These are phyloP conservation scores for Tetranychus urticae DNA, from an alignment of 1,140 invertebrate genomes.

Conservation along the genomic window DNA sequence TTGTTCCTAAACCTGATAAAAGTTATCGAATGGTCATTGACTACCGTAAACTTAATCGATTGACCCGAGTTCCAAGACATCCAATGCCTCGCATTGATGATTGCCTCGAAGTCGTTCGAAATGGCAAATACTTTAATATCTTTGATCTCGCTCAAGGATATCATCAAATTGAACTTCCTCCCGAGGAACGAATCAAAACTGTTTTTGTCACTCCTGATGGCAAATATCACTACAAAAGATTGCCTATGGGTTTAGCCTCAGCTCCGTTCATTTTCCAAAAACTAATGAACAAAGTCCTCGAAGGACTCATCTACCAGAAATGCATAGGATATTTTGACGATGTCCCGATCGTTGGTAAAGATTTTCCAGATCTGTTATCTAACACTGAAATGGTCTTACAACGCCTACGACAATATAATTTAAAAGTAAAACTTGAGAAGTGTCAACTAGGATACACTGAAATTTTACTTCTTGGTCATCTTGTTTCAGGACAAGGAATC, in stretches of 20 bases:
- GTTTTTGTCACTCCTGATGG: constrained; percentile 17
- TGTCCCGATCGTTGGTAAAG: not conserved
- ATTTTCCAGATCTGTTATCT: too few species aligned
- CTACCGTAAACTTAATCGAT: constrained; percentile 23
- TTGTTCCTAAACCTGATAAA: not conserved
- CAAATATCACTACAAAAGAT: not conserved
- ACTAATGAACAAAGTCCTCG: not conserved
- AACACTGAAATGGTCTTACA: too few species aligned
- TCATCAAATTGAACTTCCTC: constrained; percentile 19
- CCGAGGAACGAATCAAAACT: constrained; percentile 20
- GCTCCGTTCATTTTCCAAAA: not conserved
- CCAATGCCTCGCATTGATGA: constrained; percentile 25
- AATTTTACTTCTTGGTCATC: not conserved
- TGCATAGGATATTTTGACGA: not conserved
- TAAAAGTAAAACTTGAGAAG: not conserved
- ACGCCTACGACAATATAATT: too few species aligned
- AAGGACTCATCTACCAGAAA: not conserved
- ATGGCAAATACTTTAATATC: constrained; percentile 19
- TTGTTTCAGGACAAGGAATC: not conserved
- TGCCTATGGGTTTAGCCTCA: not conserved
- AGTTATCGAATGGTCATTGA: constrained; percentile 16
- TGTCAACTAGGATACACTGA: not conserved
- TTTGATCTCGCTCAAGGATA: constrained; percentile 26
- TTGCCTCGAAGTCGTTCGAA: constrained; percentile 17
- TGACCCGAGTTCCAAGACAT: constrained; percentile 22